These are phyloP conservation scores for Coryphaenoides rupestris DNA, from an alignment of 2,113 vertebrate genomes.

Conservation along the genomic window DNA sequence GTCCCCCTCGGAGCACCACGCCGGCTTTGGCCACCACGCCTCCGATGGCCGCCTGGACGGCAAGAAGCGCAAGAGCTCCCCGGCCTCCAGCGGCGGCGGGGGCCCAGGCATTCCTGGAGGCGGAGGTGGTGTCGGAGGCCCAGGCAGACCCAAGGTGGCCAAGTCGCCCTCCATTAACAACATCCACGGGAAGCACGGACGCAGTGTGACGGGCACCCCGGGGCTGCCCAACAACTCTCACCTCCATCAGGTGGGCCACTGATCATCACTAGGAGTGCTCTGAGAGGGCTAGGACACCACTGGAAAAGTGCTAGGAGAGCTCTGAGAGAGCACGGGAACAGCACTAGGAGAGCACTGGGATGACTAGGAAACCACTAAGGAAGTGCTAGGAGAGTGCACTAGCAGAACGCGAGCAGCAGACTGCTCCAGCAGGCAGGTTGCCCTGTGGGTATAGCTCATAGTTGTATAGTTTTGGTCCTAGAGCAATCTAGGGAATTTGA, in stretches of 20 bases:
- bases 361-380: too few species aligned
- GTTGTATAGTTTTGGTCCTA: too few species aligned
- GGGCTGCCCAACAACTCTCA: conserved; percentile 90
- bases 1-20: conserved; percentile 73
- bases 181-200: conserved; percentile 88
- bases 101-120: conserved; percentile 13
- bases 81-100: conserved; percentile 74
- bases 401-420: too few species aligned
- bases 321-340: too few species aligned
- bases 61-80: conserved; percentile 92
- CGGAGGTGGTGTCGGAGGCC: conserved; percentile 47
- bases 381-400: too few species aligned
- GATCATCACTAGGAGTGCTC: neutral
- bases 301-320: neutral
- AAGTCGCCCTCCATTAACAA: conserved; percentile 90
- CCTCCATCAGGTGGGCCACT: conserved; percentile 86
- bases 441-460: too few species aligned
- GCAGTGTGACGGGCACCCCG: conserved; percentile 83
- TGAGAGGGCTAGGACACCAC: too few species aligned
- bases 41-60: conserved; percentile 85
- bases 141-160: conserved; percentile 86
- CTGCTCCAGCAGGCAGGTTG: too few species aligned
- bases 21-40: conserved; percentile 81
- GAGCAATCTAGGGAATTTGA: too few species aligned
- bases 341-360: too few species aligned